Evolutionary conservation across 2,797 vertebrate species (phyloP), one percentile per base, ranked within the genome.

Genomic region (Halcyon chelicuti): DNA sequence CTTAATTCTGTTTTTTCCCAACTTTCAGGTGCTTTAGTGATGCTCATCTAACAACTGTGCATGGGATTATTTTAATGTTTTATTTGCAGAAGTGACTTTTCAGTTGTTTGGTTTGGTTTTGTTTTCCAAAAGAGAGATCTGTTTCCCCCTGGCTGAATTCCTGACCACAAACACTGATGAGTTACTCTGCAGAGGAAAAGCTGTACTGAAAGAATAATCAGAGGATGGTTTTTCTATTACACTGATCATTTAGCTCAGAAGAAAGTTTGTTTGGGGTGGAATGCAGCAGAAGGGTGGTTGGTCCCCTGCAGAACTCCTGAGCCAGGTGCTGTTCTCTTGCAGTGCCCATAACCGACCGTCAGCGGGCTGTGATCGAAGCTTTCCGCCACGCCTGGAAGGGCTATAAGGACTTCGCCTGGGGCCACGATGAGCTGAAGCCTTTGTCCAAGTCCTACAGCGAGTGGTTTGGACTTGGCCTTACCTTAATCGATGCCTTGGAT

Each of bases 391-490:
- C 99, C 0, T 99, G 99, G 99, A 98, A 98, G 37, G 99, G 99
- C 0, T 99, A 99, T 97, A 98, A 98, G 89, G 97, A 98, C 31
- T 99, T 99, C 49, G 98, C 99, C 21, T 99, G 99, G 99, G 99
- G 99, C 90, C 99, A 99, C 0, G 99, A 99, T 7, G 99, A 99
- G 94, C 98, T 99, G 70, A 98, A 98, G 94, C 99, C 99, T 4
- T 89, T 99, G 90, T 99, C 99, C 86, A 99, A 98, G 97, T 98
- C 99, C 46, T 99, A 98, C 97, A 98, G 96, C 0, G 99, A 99
- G 96, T 99, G 99, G 99, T 99, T 99, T 63, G 99, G 99, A 57
- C 98, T 99, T 14, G 99, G 99, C 9, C 98, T 99, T 80, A 99
- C 99, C 0, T 98, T 99, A 10, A 98, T 99, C 3, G 99, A 99